Conservation (phyloP, 2,888 invertebrate genomes). For the Xestobium rufovillosum region DNA sequence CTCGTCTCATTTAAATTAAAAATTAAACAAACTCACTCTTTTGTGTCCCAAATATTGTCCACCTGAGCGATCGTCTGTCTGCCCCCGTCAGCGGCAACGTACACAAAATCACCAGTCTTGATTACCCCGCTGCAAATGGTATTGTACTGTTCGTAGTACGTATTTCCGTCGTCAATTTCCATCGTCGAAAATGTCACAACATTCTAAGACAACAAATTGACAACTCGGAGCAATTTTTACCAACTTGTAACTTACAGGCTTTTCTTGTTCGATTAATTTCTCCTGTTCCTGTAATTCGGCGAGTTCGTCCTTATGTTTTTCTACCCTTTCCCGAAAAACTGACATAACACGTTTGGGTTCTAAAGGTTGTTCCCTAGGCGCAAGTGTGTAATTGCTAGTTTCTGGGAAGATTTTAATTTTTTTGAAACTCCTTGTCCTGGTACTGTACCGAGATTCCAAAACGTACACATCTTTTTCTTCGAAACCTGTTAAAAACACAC, state of each 20-base stretch:
- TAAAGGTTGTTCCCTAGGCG: conserved; percentile 63
- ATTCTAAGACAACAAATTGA: conserved; percentile 51
- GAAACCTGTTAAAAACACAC: conserved; percentile 49
- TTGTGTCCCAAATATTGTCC: conserved; percentile 90
- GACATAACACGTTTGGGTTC: conserved; percentile 86
- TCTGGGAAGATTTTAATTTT: conserved; percentile 81
- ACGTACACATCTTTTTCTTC: conserved; percentile 92
- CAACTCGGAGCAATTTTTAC: conserved; percentile 7
- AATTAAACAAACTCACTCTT: conserved; percentile 64
- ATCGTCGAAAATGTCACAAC: conserved; percentile 62
- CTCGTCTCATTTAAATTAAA: conserved; percentile 1
- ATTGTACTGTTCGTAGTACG: conserved; percentile 90
- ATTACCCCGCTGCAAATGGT: conserved; percentile 75
- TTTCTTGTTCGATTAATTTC: conserved; percentile 75
- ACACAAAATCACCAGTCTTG: conserved; percentile 90
- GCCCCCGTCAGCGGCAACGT: conserved; percentile 85
- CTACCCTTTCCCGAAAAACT: conserved; percentile 84
- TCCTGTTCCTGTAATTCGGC: conserved; percentile 78
- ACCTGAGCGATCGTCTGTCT: conserved; percentile 89
- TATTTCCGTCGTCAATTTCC: conserved; percentile 67
- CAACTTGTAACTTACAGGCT: conserved; percentile 56
- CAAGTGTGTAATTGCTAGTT: conserved; percentile 55
- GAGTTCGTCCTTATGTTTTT: conserved; percentile 84
- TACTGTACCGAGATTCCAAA: conserved; percentile 91
- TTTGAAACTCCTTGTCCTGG: conserved; percentile 79